Evolutionary conservation across 2,113 vertebrate genomes (phyloP).

Genomic region (Charadrius vociferus): DNA sequence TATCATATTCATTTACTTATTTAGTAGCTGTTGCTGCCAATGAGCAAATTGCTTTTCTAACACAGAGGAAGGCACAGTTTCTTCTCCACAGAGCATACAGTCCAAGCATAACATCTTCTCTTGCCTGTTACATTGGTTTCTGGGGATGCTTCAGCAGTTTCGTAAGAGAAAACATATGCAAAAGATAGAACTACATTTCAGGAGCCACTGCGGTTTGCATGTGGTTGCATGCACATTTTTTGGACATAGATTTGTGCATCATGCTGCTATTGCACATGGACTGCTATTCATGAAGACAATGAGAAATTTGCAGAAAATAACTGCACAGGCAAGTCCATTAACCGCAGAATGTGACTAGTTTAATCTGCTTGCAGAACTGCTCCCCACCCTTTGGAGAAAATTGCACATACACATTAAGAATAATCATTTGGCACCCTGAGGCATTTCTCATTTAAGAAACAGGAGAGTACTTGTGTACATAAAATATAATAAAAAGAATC

Average conservation of each 20-base stretch:
- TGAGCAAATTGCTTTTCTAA: slow-evolving; percentile 21
- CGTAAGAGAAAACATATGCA: background rate
- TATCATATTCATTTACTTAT: slow-evolving; percentile 61
- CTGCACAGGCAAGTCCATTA: background rate
- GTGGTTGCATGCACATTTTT: background rate
- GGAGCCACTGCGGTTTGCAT: background rate
- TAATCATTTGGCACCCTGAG: background rate
- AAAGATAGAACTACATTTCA: background rate
- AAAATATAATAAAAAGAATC: background rate
- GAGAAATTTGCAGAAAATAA: background rate
- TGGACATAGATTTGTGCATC: background rate
- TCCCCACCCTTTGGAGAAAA: background rate
- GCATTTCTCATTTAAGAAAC: background rate
- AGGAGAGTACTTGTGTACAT: background rate
- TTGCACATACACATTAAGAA: background rate
- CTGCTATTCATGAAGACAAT: background rate
- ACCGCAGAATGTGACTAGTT: background rate
- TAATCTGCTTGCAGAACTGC: background rate
- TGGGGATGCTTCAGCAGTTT: background rate
- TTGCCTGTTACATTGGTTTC: background rate
- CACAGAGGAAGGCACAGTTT: background rate
- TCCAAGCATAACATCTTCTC: background rate
- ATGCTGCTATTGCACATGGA: background rate
- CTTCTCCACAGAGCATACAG: background rate
- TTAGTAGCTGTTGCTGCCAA: slow-evolving; percentile 36